Base-by-base conservation (phyloP, 2,113 vertebrate species). In the Channa maculata region DNA sequence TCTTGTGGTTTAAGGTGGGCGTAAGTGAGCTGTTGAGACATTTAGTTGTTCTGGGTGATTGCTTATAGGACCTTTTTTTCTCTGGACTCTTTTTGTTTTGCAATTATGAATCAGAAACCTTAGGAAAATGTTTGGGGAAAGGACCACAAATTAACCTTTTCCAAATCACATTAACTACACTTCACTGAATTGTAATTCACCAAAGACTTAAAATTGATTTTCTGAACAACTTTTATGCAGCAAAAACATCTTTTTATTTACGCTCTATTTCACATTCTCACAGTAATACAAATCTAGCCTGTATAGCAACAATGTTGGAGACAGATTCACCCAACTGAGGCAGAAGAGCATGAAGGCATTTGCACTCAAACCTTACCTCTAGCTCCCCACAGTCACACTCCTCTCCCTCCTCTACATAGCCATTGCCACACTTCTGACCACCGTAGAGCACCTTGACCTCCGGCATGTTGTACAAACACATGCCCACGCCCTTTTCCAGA, bases 391-490 rank as follows among this genome's bases (percentile, higher is more conserved):
- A 99, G 95, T 99, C 98, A 1, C 98, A 99, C 84, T 99, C 95
- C 85, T 99, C 98, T 49, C 96, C 97, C 33, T 98, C 97, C 82
- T 99, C 98, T 79, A 99, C 96, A 0, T 97, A 99, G 65, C 97
- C 96, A 6, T 99, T 99, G 48, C 98, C 98, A 41, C 98, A 99
- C 88, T 97, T 97, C 82, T 94, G 97, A 3, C 97, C 98, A 39
- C 98, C 97, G 0, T 98, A 96, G 58, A 97, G 94, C 89, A 96
- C 96, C 84, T 95, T 96, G 73, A 96, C 92, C 81, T 99, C 97
- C 0, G 98, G 98, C 91, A 98, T 95, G 94, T 99, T 99, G 60
- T 98, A 98, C 39, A 99, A 95, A 77, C 98, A 99, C 96, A 98
- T 97, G 5, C 98, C 98, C 85, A 98, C 94, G 0, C 98, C 98